Conservation (phyloP, 2,888 invertebrate genomes). For the Sericinus montela region DNA sequence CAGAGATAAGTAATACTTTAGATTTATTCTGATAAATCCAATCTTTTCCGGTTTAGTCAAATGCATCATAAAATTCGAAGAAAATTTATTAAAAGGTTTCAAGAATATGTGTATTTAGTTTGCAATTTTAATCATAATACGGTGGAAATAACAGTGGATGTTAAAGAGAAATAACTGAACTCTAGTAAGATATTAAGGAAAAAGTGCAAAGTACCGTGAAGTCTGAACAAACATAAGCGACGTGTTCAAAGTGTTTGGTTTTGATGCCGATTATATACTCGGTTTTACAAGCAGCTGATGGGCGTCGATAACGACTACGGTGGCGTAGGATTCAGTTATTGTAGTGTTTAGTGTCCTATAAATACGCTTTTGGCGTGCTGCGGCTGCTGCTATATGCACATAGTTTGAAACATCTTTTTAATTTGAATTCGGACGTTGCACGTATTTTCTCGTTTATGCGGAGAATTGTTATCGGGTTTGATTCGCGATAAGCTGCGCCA, state of each 20-base stretch:
- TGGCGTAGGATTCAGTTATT: slow-evolving; percentile 10
- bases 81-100: background rate
- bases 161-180: background rate
- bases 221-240: slow-evolving; percentile 1
- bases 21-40: slow-evolving; percentile 7
- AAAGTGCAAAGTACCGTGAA: background rate
- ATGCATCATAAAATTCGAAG: background rate
- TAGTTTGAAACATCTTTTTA: slow-evolving; percentile 17
- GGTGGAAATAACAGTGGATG: background rate
- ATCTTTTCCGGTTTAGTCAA: background rate
- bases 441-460: slow-evolving; percentile 55
- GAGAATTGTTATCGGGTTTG: slow-evolving; percentile 62
- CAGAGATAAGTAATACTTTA: slow-evolving; percentile 7
- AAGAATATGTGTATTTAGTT: background rate
- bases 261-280: slow-evolving; percentile 5
- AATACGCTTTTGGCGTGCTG: slow-evolving; percentile 8
- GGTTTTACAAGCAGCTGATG: slow-evolving; percentile 1
- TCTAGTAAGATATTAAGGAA: background rate
- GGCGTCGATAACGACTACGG: slow-evolving; percentile 2
- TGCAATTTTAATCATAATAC: slow-evolving; percentile 1
- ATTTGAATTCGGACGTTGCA: slow-evolving; percentile 49
- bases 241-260: background rate
- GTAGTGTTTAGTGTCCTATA: background rate
- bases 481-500: slow-evolving; percentile 72
- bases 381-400: background rate